Base-by-base conservation (phyloP, 2,113 vertebrate species). In the Tor tambroides region DNA sequence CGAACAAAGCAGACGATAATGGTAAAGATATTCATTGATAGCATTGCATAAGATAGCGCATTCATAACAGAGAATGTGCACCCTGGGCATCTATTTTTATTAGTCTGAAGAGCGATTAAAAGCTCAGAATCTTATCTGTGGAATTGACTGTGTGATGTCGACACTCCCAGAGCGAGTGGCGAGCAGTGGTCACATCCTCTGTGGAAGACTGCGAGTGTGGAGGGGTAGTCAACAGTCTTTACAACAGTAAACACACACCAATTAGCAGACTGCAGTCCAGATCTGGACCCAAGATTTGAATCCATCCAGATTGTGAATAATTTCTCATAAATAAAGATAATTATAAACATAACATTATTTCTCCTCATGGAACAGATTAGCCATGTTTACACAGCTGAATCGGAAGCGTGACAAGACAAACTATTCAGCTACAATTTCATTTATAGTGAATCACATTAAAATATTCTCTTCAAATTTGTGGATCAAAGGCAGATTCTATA, bases 51-150 rank as follows among this genome's bases (percentile, higher is more conserved):
- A 67, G 21, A 67, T 65, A 11, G 38, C 15, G 46, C 38, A 82
- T 41, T 65, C 79, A 43, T 54, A 56, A 56, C 17, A 28, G 14
- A 10, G 15, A 65, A 46, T 43, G 38, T 10, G 35, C 32, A 80
- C 32, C 56, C 12, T 41, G 78, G 59, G n/a, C 63, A 69, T 74
- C 14, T 56, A 35, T 72, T 35, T 43, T 38, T 21, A 84, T 35
- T 56, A 26, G 30, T 54, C 65, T 56, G 54, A 49, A 72, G 30
- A 84, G 30, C 49, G 5, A 59, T 74, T 26, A 74, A 35, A 54
- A 56, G 12, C 21, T 19, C 19, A 72, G 21, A 72, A 67, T 67
- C 17, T 32, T 49, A 83, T 83, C 63, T 30, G 80, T 83, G 63
- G 56, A 69, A 51, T 15, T 15, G 79, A 43, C n/a, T 28, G 38